Conservation (phyloP, 2,113 vertebrate genomes). For the Brachypteracias leptosomus region DNA sequence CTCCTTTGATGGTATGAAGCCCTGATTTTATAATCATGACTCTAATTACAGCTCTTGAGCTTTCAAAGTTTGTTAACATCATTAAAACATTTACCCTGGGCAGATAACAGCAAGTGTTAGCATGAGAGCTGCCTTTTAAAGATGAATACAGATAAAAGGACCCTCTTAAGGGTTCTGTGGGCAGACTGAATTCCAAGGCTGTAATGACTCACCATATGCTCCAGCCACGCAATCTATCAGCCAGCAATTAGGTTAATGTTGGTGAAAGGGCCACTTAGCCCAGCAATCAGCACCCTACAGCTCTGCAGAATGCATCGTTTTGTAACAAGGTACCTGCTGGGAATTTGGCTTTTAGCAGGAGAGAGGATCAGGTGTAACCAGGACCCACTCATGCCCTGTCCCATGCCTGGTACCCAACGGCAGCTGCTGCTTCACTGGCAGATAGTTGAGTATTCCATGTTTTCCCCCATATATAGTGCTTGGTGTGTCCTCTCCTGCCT, state of each 20-base stretch:
- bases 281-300: conserved; percentile 67
- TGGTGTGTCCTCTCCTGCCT: neutral
- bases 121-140: conserved; percentile 71
- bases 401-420: neutral
- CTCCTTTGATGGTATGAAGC: conserved; percentile 64
- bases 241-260: conserved; percentile 79
- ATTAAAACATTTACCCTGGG: conserved; percentile 77
- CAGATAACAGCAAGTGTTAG: conserved; percentile 71
- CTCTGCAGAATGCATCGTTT: conserved; percentile 14
- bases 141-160: conserved; percentile 68
- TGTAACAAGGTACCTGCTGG: conserved; percentile 47
- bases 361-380: neutral
- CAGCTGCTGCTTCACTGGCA: neutral
- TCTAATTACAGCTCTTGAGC: conserved; percentile 72
- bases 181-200: conserved; percentile 55
- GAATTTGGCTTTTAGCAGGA: neutral
- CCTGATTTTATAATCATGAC: conserved; percentile 69
- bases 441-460: neutral
- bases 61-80: conserved; percentile 76
- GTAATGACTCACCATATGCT: conserved; percentile 76
- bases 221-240: conserved; percentile 68
- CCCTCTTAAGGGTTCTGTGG: conserved; percentile 55
- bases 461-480: fast-evolving
- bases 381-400: neutral
- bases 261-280: conserved; percentile 75